These are phyloP conservation scores for Drosophila tani DNA, from an alignment of 1,140 invertebrate genomes.

Conservation along the genomic window DNA sequence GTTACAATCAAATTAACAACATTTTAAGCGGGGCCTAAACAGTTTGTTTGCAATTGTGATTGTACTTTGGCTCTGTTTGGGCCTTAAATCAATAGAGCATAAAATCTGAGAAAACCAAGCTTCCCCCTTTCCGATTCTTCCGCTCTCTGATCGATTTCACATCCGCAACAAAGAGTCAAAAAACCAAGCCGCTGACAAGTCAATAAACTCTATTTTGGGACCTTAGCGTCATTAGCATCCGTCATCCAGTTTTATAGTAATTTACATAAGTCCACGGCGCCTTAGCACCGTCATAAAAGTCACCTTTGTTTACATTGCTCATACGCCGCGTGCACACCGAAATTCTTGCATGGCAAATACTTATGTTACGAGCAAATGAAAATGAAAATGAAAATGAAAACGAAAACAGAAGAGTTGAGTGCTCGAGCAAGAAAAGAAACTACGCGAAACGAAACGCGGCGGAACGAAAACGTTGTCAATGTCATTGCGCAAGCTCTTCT, in stretches of 20 bases:
- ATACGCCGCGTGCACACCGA: slow-evolving; percentile 55
- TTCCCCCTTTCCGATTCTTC: slow-evolving; percentile 9
- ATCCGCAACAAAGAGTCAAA: slow-evolving; percentile 43
- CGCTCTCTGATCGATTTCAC: slow-evolving; percentile 59
- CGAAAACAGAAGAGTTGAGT: slow-evolving; percentile 29
- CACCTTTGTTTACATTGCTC: slow-evolving; percentile 59
- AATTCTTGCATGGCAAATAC: slow-evolving; percentile 39
- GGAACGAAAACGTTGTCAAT: slow-evolving; percentile 53
- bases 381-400: slow-evolving; percentile 31
- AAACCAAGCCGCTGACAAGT: slow-evolving; percentile 38
- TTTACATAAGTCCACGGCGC: slow-evolving; percentile 36
- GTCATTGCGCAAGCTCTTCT: slow-evolving; percentile 48
- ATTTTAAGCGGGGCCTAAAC: slow-evolving; percentile 39
- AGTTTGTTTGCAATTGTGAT: slow-evolving; percentile 37
- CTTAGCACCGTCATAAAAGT: slow-evolving; percentile 40
- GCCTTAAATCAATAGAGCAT: slow-evolving; percentile 56
- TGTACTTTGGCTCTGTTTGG: slow-evolving; percentile 27
- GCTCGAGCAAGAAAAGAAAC: slow-evolving; percentile 18
- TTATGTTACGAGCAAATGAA: background rate
- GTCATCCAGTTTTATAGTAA: slow-evolving; percentile 45
- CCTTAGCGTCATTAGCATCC: slow-evolving; percentile 45
- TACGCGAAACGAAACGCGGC: slow-evolving; percentile 34
- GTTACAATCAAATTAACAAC: slow-evolving; percentile 62
- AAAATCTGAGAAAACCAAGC: slow-evolving; percentile 42
- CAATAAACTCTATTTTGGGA: slow-evolving; percentile 47